Evolutionary conservation across 2,888 invertebrate genomes (phyloP).

Genomic region (Nomada fucata): DNA sequence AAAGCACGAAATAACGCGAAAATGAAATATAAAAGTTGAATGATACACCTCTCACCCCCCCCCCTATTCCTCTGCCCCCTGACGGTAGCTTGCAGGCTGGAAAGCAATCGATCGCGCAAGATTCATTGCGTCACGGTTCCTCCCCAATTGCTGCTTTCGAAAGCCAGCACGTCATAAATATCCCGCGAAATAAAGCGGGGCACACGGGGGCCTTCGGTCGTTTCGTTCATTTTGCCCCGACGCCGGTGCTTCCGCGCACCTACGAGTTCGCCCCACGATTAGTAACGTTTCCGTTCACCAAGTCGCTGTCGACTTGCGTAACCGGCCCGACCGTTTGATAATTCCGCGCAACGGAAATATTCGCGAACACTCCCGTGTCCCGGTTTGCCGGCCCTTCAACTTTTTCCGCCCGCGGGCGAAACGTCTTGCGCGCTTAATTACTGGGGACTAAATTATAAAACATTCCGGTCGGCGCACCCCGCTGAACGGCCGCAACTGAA

Average conservation of each 20-base stretch:
- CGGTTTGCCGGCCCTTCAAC: background rate
- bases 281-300: background rate
- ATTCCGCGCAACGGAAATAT: background rate
- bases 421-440: slow-evolving; percentile 27
- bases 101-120: slow-evolving; percentile 6
- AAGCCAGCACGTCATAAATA: background rate
- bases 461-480: background rate
- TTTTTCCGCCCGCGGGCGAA: background rate
- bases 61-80: background rate
- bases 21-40: background rate
- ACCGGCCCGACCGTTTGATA: background rate
- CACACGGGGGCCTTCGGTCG: background rate
- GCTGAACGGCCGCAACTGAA: slow-evolving; percentile 18
- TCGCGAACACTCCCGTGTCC: background rate
- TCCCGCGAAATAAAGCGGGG: background rate
- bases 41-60: too few species aligned
- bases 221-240: background rate
- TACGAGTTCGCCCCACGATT: background rate
- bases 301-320: background rate
- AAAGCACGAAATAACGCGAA: background rate
- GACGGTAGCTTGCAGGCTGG: background rate
- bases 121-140: background rate
- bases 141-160: background rate
- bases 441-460: background rate
- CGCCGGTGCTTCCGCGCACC: background rate